phyloP scores from a whole-genome alignment of 2,888 invertebrate genomes.

The Byasa hedistus region DNA sequence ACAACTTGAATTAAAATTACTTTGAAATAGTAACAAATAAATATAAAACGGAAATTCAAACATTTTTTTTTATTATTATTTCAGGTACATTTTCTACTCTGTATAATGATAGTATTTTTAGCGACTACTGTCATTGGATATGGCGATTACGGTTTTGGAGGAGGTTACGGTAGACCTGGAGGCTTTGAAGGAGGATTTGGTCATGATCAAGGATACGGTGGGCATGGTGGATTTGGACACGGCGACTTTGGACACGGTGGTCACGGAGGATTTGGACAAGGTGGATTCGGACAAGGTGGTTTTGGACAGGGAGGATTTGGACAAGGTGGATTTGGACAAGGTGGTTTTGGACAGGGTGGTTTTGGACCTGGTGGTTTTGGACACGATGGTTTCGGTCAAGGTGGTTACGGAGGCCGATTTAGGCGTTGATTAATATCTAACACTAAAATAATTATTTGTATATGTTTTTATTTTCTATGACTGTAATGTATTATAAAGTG shows the following conservation, averaged over 20 bases:
- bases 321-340: constrained; percentile 31
- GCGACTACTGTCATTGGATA: constrained; percentile 9
- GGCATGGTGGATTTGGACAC: constrained; percentile 27
- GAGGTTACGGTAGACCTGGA: constrained; percentile 1
- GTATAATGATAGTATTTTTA: constrained; percentile 4
- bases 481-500: neutral
- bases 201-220: constrained; percentile 14
- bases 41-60: neutral
- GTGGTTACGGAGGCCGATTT: constrained; percentile 19
- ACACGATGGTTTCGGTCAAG: constrained; percentile 34
- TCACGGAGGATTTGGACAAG: constrained; percentile 31
- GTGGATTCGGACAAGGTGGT: constrained; percentile 31
- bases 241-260: constrained; percentile 25
- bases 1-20: no score
- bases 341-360: constrained; percentile 32
- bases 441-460: neutral
- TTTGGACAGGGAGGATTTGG: constrained; percentile 34
- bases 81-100: constrained; percentile 8
- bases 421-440: constrained; percentile 4
- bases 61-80: neutral
- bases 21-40: neutral
- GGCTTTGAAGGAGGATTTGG: constrained; percentile 5
- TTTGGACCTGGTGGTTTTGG: constrained; percentile 35
- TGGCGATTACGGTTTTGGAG: constrained; percentile 14
- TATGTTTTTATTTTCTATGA: neutral